Conservation (phyloP, 2,797 vertebrate genomes). For the Hozukius guyotensis region DNA sequence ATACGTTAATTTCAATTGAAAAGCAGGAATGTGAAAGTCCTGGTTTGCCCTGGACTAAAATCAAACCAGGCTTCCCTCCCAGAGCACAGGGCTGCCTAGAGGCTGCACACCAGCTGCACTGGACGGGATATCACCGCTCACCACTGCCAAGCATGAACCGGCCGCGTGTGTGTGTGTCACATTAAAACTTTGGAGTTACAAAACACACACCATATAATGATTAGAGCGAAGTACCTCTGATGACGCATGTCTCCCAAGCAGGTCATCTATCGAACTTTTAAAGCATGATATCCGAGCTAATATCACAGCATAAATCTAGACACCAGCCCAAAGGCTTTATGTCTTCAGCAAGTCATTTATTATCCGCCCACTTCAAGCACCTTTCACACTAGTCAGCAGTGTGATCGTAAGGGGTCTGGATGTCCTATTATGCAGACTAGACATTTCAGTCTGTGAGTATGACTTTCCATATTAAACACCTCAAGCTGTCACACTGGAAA, state of each 20-base stretch:
- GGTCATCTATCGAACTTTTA: constrained; percentile 39
- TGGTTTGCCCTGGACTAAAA: constrained; percentile 69
- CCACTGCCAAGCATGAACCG: constrained; percentile 59
- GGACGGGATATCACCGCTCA: constrained; percentile 55
- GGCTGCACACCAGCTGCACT: constrained; percentile 71
- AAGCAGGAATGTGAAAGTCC: constrained; percentile 72
- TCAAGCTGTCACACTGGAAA: constrained; percentile 45
- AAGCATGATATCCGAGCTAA: constrained; percentile 34
- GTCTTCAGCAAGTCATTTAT: constrained; percentile 57
- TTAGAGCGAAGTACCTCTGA: not conserved
- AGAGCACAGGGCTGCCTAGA: constrained; percentile 57
- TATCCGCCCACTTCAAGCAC: constrained; percentile 35
- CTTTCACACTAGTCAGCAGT: constrained; percentile 18
- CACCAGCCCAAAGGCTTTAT: constrained; percentile 41
- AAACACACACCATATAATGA: constrained; percentile 42
- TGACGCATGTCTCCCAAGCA: constrained; percentile 34
- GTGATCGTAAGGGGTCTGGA: constrained; percentile 39
- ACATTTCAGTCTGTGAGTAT: constrained; percentile 37
- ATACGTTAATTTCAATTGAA: constrained; percentile 72
- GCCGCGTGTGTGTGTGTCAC: constrained; percentile 44
- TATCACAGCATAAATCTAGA: constrained; percentile 50
- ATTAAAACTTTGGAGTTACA: constrained; percentile 48
- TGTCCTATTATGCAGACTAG: constrained; percentile 42
- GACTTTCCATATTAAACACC: constrained; percentile 53
- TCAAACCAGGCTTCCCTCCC: constrained; percentile 68